Evolutionary conservation across 2,797 vertebrate species (phyloP), one percentile per base, ranked within the genome.

Genomic region (Paramormyrops hopkinsi): DNA sequence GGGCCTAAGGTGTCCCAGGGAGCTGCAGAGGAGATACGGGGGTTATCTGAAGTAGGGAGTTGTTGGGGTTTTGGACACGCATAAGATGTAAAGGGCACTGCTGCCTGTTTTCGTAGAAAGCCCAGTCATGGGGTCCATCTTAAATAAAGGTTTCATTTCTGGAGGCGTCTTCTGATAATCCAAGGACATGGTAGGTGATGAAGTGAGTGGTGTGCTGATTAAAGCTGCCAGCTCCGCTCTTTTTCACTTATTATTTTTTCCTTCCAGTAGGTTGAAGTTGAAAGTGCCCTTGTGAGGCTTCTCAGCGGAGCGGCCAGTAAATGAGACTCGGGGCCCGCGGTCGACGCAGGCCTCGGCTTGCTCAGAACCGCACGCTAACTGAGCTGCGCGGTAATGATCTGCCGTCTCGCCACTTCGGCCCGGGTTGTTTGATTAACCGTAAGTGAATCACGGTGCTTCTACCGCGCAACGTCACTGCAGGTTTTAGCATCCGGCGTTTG

Each of bases 381-480:
- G 94, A 95, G 94, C 93, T 89, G 91, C 90, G 84, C 92, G 92
- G 94, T 94, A 94, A 95, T 95, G 92, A 94, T 93, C 94, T 56
- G 92, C 93, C 94, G 92, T 92, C 92, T 62, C 92, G 89, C 17
- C 94, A 94, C 94, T 95, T 94, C 3, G 19, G 9, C 11, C 8
- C 37, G 41, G 12, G 51, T 88, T 22, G 8, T 25, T 92, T 90
- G 92, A 94, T 92, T 91, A 48, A 37, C 50, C 46, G 92, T 92
- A 91, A 87, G 92, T 94, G 93, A 93, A 94, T 94, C 93, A 89
- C 89, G 51, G 29, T 12, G 22, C 62, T 76, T 37, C 12, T 22
- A 92, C 92, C 86, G 37, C 90, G 92, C 19, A 41, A 3, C 29
- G 82, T 69, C 79, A 48, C 33, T 22, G 87, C 11, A n/a, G 8